These are phyloP conservation scores for Oscarella lobularis DNA, from an alignment of 37 sponge, comb jelly and placozoan genomes.

Conservation along the genomic window DNA sequence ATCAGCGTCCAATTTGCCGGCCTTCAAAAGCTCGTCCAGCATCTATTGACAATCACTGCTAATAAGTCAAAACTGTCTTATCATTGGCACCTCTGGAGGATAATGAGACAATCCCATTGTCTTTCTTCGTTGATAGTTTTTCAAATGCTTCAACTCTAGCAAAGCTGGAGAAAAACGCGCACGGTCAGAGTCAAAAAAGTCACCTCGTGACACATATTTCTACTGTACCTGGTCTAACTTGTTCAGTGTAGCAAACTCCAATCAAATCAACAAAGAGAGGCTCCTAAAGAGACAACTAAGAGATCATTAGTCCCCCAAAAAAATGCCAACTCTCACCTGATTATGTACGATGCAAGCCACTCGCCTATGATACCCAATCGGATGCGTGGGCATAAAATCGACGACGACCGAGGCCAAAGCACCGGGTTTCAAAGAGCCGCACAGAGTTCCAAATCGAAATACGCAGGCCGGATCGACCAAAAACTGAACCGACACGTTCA, in stretches of 20 bases:
- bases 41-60: too few relatives aligned
- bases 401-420: constrained; percentile 30
- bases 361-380: constrained; percentile 62
- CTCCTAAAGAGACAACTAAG: constrained; percentile 15
- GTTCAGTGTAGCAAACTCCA: constrained; percentile 69
- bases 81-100: too few relatives aligned
- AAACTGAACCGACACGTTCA: constrained; percentile 20
- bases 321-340: constrained; percentile 56
- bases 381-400: constrained; percentile 51
- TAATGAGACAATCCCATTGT: too few relatives aligned
- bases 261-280: constrained; percentile 68
- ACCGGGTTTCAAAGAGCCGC: constrained; percentile 29
- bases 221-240: constrained; percentile 58
- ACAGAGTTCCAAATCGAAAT: constrained; percentile 41
- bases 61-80: too few relatives aligned
- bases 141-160: too few relatives aligned
- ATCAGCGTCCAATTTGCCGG: not conserved
- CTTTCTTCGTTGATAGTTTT: too few relatives aligned
- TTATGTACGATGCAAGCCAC: constrained; percentile 57
- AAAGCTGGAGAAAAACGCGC: too few relatives aligned
- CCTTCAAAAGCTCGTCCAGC: not conserved
- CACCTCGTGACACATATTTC: too few relatives aligned
- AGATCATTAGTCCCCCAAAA: not conserved
- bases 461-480: constrained; percentile 36
- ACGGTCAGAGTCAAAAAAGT: too few relatives aligned